phyloP scores from a whole-genome alignment of 2,113 vertebrate genomes.

The Guaruba guarouba region DNA sequence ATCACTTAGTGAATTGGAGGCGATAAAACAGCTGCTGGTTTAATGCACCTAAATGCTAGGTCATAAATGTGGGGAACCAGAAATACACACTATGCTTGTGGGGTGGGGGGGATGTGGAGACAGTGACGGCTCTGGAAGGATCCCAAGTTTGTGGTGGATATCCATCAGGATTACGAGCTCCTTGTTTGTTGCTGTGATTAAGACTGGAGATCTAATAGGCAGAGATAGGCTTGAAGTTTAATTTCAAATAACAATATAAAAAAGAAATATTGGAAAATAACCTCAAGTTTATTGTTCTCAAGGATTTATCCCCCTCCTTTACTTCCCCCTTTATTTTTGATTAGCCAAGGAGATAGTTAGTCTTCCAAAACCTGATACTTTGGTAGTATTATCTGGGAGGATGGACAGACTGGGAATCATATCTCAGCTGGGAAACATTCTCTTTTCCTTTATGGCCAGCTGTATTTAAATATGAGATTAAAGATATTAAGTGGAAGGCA shows the following conservation, averaged over 20 bases:
- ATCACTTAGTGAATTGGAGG: constrained; percentile 46
- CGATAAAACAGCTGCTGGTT: constrained; percentile 33
- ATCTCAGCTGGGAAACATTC: neutral
- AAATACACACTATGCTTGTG: neutral
- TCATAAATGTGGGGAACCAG: neutral
- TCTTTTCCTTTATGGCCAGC: neutral
- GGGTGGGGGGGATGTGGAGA: neutral
- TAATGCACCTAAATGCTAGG: constrained; percentile 26
- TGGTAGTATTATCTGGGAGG: neutral
- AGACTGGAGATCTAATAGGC: neutral
- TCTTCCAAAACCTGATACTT: neutral
- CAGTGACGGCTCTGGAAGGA: neutral
- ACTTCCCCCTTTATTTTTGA: neutral
- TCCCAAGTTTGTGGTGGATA: neutral
- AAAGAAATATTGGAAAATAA: constrained; percentile 1
- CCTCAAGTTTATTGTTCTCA: neutral
- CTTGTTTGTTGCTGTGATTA: neutral
- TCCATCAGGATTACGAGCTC: neutral
- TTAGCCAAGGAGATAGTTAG: neutral
- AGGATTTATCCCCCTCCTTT: neutral
- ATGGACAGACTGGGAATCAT: neutral
- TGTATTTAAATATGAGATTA: constrained; percentile 14
- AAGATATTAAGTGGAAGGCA: neutral
- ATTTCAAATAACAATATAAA: neutral
- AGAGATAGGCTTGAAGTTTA: neutral